Evolutionary conservation across 2,113 vertebrate genomes (phyloP).

Genomic region (Eudyptes chrysolophus): DNA sequence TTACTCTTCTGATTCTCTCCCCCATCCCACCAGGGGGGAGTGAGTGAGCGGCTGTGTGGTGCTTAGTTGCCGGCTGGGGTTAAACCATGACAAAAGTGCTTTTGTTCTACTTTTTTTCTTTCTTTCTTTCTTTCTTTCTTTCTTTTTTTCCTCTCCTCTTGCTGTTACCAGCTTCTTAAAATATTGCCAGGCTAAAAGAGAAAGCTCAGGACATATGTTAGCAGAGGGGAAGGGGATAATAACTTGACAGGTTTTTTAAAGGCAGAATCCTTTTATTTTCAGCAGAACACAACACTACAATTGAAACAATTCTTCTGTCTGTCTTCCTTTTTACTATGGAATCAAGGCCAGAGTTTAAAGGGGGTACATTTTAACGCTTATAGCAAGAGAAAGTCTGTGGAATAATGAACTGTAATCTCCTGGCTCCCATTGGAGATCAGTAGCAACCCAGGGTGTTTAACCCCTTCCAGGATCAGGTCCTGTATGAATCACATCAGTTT

Average conservation of each 20-base stretch:
- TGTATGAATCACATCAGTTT: neutral
- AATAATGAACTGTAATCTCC: neutral
- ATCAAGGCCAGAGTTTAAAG: neutral
- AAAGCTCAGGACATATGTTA: neutral
- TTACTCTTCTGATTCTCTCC: too few relatives aligned
- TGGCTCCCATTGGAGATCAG: neutral
- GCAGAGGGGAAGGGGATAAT: neutral
- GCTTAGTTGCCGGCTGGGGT: too few relatives aligned
- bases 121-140: neutral
- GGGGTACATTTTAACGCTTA: neutral
- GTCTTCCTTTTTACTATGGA: neutral
- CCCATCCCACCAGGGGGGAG: too few relatives aligned
- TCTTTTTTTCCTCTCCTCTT: neutral
- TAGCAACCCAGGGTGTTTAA: neutral
- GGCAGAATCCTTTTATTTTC: neutral
- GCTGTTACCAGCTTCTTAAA: neutral
- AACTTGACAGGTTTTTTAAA: neutral
- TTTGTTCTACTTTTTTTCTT: neutral
- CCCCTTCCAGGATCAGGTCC: neutral
- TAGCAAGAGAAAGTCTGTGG: neutral
- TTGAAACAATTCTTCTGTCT: neutral
- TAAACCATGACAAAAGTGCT: too few relatives aligned
- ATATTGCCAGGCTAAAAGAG: neutral
- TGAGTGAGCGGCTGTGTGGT: too few relatives aligned
- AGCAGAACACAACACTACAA: neutral